phyloP scores from a whole-genome alignment of 92 coral and sea anemone species.

The Plumapathes pennacea region DNA sequence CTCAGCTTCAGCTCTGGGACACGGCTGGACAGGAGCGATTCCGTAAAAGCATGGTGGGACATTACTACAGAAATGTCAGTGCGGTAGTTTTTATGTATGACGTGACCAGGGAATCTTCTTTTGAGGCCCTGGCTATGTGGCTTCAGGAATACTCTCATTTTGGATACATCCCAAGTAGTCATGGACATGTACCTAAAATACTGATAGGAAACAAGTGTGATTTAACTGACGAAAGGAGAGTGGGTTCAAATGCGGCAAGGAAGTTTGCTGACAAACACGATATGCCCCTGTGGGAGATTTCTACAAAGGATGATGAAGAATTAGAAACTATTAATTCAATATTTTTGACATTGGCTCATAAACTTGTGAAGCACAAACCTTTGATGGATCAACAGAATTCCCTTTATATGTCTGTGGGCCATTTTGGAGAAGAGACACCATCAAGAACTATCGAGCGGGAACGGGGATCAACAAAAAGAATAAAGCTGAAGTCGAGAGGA shows the following conservation, averaged over 20 bases:
- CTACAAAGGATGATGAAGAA: constrained; percentile 90
- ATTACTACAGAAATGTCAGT: constrained; percentile 93
- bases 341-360: constrained; percentile 81
- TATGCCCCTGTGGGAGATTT: constrained; percentile 96
- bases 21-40: constrained; percentile 98
- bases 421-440: too few relatives aligned
- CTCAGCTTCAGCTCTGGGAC: constrained; percentile 93
- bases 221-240: constrained; percentile 68
- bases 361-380: constrained; percentile 69
- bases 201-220: constrained; percentile 96
- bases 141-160: constrained; percentile 83
- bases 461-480: constrained; percentile 39
- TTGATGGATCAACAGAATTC: constrained; percentile 68
- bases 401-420: too few relatives aligned
- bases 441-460: constrained; percentile 16
- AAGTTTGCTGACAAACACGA: constrained; percentile 85
- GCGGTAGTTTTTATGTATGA: constrained; percentile 98
- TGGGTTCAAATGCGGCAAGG: constrained; percentile 85
- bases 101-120: constrained; percentile 80
- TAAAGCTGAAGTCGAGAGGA: too few relatives aligned
- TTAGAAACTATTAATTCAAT: constrained; percentile 78
- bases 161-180: constrained; percentile 49
- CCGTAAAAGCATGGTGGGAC: constrained; percentile 95
- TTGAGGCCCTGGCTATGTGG: constrained; percentile 76
- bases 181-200: constrained; percentile 80